Percentiles rank a stretch among this genome's conserved stretches.
phyloP scores from a whole-genome alignment of 2,797 vertebrate genomes.

The Rhabdophis nuchalis region DNA sequence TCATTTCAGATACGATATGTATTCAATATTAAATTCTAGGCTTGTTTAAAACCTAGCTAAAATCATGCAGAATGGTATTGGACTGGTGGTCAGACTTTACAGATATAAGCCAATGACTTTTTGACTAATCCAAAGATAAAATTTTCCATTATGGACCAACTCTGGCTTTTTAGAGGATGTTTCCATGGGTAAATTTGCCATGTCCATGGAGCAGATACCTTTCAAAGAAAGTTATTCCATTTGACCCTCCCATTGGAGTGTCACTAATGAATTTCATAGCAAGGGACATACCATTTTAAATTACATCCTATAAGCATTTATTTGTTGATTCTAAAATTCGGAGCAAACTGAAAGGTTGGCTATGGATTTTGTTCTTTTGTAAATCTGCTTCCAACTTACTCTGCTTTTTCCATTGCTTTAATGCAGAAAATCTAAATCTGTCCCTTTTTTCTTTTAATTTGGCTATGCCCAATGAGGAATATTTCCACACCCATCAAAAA shows the following conservation, averaged over 20 bases:
- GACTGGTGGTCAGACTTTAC: background rate
- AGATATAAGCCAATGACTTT: background rate
- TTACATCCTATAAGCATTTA: slow-evolving; percentile 15
- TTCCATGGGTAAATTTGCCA: slow-evolving; percentile 17
- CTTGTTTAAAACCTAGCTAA: background rate
- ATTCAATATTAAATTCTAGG: background rate
- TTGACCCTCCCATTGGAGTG: slow-evolving; percentile 2
- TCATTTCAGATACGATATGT: background rate
- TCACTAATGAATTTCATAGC: slow-evolving; percentile 15
- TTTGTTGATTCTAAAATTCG: slow-evolving; percentile 23
- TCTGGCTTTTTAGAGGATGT: slow-evolving; percentile 24
- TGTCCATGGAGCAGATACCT: slow-evolving; percentile 33
- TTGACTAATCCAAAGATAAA: slow-evolving; percentile 23
- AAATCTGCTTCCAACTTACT: slow-evolving; percentile 24
- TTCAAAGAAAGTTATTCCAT: slow-evolving; percentile 30
- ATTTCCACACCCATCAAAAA: slow-evolving; percentile 6
- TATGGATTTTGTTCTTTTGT: slow-evolving; percentile 2
- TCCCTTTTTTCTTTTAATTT: background rate
- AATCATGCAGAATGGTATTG: background rate
- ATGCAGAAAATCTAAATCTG: background rate
- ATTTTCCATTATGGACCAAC: slow-evolving; percentile 41
- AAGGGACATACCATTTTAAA: background rate
- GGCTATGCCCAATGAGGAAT: background rate
- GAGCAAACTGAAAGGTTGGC: slow-evolving; percentile 33
- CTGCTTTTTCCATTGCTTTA: background rate